These are phyloP conservation scores for Cheilosia impressa DNA, from an alignment of 2,888 invertebrate genomes.

Conservation along the genomic window DNA sequence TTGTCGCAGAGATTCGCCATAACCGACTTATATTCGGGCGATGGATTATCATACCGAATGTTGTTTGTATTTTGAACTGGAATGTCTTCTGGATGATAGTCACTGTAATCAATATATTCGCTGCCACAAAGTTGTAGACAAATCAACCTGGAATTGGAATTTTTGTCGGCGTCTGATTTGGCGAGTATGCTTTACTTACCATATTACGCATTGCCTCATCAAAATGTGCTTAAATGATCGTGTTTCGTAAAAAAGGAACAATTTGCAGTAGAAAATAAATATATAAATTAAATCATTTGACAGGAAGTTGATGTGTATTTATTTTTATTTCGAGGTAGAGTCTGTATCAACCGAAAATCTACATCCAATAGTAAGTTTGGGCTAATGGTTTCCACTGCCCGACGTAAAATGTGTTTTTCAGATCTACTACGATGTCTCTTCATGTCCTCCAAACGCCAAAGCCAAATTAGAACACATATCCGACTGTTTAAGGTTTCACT, in stretches of 20 bases:
- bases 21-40: conserved; percentile 34
- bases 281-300: conserved; percentile 41
- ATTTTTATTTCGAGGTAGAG: conserved; percentile 8
- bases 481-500: conserved; percentile 16
- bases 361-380: not conserved
- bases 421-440: no score
- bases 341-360: not conserved
- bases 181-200: conserved; percentile 22
- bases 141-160: conserved; percentile 38
- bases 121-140: conserved; percentile 38
- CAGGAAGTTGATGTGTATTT: conserved; percentile 17
- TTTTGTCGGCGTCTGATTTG: not conserved
- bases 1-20: conserved; percentile 41
- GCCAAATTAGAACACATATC: not conserved
- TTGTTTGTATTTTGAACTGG: conserved; percentile 15
- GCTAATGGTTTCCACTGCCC: not conserved
- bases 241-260: conserved; percentile 3
- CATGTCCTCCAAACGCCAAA: not conserved
- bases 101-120: conserved; percentile 53
- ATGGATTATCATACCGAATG: conserved; percentile 28
- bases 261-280: conserved; percentile 14
- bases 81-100: conserved; percentile 48
- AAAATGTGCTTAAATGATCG: conserved; percentile 16
- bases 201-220: conserved; percentile 64
- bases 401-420: no score